These are phyloP conservation scores for Phania funesta DNA, from an alignment of 2,888 invertebrate species.

Conservation along the genomic window DNA sequence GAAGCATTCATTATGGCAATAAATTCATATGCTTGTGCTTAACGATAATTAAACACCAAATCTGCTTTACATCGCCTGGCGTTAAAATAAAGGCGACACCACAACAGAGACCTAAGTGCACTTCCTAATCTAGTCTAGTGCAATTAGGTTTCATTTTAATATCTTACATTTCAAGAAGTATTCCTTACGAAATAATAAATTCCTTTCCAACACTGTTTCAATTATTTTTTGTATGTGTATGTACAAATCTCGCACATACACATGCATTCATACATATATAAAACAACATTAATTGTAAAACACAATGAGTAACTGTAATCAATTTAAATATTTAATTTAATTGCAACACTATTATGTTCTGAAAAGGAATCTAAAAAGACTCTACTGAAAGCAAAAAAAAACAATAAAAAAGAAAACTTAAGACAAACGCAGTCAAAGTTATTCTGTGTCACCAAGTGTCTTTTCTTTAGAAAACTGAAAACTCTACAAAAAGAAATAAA, in stretches of 20 bases:
- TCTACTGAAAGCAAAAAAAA: constrained; percentile 6
- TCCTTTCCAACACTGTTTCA: background rate
- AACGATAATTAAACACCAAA: too few relatives aligned
- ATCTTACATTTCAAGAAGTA: too few relatives aligned
- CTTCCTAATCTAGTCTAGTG: too few relatives aligned
- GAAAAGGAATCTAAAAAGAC: constrained; percentile 33
- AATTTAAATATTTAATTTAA: constrained; percentile 78
- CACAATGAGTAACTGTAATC: constrained; percentile 72
- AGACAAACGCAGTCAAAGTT: constrained; percentile 54
- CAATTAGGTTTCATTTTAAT: too few relatives aligned
- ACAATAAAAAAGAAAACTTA: constrained; percentile 1
- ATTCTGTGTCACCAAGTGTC: constrained; percentile 49
- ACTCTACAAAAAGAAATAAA: constrained; percentile 12
- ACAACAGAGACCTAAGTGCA: too few relatives aligned
- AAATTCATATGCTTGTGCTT: too few relatives aligned
- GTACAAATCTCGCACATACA: constrained; percentile 13
- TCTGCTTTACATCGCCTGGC: too few relatives aligned
- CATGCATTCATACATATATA: background rate
- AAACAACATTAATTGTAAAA: constrained; percentile 43
- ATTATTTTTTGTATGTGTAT: background rate
- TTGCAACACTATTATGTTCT: constrained; percentile 72
- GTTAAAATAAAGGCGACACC: too few relatives aligned
- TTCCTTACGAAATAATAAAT: background rate
- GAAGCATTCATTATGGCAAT: too few relatives aligned
- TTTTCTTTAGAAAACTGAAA: constrained; percentile 31